Evolutionary conservation across 2,888 invertebrate species (phyloP), one percentile per base, ranked within the genome.

Genomic region (Platypus cylindrus): DNA sequence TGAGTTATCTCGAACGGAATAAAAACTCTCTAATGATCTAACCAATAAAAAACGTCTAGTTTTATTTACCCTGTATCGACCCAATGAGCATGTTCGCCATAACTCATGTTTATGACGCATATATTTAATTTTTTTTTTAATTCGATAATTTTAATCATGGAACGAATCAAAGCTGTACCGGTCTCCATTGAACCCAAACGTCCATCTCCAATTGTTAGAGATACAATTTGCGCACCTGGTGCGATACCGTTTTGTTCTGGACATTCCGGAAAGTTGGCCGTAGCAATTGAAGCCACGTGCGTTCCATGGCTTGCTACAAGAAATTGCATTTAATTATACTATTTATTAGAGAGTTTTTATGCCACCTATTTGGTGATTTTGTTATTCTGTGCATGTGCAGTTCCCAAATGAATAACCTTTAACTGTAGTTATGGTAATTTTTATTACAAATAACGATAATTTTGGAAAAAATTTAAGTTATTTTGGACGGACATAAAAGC

Each of bases 41-140:
- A n/a, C n/a, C n/a, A 29, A 27, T 14, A 13, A 3, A 14, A 5
- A 5, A 27, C 5, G 9, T 27, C 27, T 27, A n/a, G n/a, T n/a
- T n/a, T n/a, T 18, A 32, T 36, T 68, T 65, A 87, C 86, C 95
- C 94, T 5, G 80, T 65, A 59, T 87, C 82, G 2, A 86, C 76
- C 83, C 90, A 91, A 59, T 90, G 84, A 0, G 89, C 77, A 51
- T 86, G 87, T 63, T 97, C 97, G 1, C 97, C 97, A 51, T 95
- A 98, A 55, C 94, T 95, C 87, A 93, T 95, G 60, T 98, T 98
- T 47, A 97, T 86, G 1, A 97, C 79, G 56, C 97, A 86, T 32
- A 89, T 67, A 49, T 70, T 70, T 49, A 63, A 65, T 16, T 41
- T 45, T 47, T 71, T 67, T 28, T 70, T 68, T 12, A 79, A 56